A percentile compares a stretch with the other conserved stretches of the same genome.
Evolutionary conservation across 2,797 vertebrate species (phyloP).

Genomic region (Phalloptychus januarius): DNA sequence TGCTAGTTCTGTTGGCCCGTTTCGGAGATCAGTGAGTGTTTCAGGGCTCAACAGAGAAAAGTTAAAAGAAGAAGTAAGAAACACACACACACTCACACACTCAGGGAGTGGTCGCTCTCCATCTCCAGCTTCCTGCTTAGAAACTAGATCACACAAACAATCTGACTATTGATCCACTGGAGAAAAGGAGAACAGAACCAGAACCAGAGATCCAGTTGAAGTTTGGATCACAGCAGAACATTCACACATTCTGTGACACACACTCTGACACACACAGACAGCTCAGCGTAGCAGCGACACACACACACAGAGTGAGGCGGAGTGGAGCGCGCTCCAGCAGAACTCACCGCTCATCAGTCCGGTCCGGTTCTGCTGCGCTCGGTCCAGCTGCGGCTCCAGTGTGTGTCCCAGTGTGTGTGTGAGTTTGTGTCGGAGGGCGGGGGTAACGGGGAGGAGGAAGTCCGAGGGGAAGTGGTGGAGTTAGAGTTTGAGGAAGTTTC

Average conservation of each 20-base stretch:
- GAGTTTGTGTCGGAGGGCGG: conserved; percentile 27
- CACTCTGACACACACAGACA: neutral
- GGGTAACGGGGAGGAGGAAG: conserved; percentile 58
- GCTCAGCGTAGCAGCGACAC: neutral
- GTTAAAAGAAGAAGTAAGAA: conserved; percentile 23
- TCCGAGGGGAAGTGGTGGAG: conserved; percentile 50
- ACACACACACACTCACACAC: neutral
- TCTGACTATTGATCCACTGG: conserved; percentile 20
- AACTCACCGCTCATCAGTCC: conserved; percentile 63
- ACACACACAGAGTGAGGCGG: neutral
- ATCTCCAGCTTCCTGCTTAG: conserved; percentile 32
- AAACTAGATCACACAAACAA: conserved; percentile 1
- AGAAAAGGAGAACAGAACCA: conserved; percentile 24
- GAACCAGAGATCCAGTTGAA: conserved; percentile 27
- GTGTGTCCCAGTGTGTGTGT: neutral
- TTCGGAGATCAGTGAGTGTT: neutral
- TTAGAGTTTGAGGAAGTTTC: conserved; percentile 60
- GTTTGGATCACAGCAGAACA: conserved; percentile 11
- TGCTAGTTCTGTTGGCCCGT: neutral
- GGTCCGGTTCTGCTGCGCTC: conserved; percentile 43
- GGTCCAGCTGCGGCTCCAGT: conserved; percentile 24
- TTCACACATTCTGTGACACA: neutral
- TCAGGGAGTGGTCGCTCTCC: conserved; percentile 55
- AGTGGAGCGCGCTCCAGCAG: no score
- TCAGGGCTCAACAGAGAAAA: neutral